A percentile compares a stretch with the other conserved stretches of the same genome.
Conservation (phyloP, 2,113 vertebrate genomes). For the Corynorhinus townsendii region DNA sequence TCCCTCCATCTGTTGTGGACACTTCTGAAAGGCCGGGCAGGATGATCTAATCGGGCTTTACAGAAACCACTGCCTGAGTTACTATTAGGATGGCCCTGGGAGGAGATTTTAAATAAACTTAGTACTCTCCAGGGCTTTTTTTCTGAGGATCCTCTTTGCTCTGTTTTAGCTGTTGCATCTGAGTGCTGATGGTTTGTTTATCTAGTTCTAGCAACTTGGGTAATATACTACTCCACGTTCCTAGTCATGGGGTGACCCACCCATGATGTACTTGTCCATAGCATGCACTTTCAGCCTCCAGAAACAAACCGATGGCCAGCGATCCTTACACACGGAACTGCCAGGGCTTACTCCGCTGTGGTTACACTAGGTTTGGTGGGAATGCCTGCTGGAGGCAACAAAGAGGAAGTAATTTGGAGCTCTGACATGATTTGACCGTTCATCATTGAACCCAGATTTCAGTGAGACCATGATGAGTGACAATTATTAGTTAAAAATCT, state of each 20-base stretch:
- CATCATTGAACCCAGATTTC: not conserved
- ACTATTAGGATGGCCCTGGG: not conserved
- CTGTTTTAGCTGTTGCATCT: not conserved
- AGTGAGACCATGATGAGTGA: not conserved
- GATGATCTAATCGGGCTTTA: not conserved
- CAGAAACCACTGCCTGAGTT: not conserved
- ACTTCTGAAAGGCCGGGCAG: constrained; percentile 53
- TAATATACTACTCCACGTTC: fast-evolving
- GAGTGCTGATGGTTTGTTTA: not conserved
- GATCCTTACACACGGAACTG: fast-evolving
- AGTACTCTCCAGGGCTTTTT: not conserved
- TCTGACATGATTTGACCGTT: not conserved
- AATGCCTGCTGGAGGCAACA: not conserved
- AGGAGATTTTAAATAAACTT: not conserved
- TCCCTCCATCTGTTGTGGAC: constrained; percentile 56
- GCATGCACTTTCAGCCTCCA: not conserved
- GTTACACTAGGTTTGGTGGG: not conserved
- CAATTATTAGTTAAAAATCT: not conserved
- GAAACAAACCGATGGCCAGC: fast-evolving
- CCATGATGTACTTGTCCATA: not conserved
- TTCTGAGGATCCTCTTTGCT: not conserved
- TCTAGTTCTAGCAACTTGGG: not conserved
- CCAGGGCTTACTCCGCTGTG: not conserved
- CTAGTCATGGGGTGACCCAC: not conserved
- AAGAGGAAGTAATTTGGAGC: not conserved